Conservation (phyloP, 2,113 vertebrate genomes). For the Pelecanoides urinatrix region DNA sequence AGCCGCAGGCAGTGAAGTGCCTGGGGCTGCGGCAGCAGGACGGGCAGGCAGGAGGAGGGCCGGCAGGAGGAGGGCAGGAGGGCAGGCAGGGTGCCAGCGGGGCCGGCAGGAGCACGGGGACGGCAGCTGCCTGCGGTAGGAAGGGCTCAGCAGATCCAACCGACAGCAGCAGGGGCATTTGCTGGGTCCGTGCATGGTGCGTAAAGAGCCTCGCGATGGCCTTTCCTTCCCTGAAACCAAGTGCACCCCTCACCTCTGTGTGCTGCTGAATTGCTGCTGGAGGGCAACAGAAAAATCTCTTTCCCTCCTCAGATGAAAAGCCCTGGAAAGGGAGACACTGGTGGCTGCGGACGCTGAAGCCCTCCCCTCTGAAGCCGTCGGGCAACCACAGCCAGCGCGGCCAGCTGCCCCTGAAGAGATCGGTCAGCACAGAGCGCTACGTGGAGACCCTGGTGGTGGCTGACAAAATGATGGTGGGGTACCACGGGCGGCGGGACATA, state of each 20-base stretch:
- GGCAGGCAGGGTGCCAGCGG: not conserved
- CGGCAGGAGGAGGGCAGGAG: not conserved
- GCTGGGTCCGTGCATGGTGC: accelerated
- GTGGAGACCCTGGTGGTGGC: constrained; percentile 98
- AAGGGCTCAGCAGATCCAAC: not conserved
- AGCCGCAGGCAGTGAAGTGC: accelerated
- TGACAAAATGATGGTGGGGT: constrained; percentile 99
- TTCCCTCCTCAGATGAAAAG: constrained; percentile 84
- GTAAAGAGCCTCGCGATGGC: not conserved
- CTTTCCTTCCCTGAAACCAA: not conserved
- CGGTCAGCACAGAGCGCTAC: constrained; percentile 92
- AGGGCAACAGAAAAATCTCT: too few species aligned
- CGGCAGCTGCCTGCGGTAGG: not conserved
- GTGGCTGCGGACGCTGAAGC: constrained; percentile 91
- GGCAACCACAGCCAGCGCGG: constrained; percentile 86
- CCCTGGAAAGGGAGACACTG: constrained; percentile 88
- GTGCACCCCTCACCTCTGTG: accelerated
- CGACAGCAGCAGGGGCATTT: not conserved
- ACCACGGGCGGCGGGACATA: constrained; percentile 95
- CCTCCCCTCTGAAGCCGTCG: constrained; percentile 71
- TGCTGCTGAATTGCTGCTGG: not conserved
- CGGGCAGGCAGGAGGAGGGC: not conserved
- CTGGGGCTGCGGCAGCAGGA: not conserved
- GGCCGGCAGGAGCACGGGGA: too few species aligned
- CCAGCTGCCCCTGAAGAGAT: constrained; percentile 92